phyloP scores from a whole-genome alignment of 2,797 vertebrate species.

The Lepilemur septentrionalis region DNA sequence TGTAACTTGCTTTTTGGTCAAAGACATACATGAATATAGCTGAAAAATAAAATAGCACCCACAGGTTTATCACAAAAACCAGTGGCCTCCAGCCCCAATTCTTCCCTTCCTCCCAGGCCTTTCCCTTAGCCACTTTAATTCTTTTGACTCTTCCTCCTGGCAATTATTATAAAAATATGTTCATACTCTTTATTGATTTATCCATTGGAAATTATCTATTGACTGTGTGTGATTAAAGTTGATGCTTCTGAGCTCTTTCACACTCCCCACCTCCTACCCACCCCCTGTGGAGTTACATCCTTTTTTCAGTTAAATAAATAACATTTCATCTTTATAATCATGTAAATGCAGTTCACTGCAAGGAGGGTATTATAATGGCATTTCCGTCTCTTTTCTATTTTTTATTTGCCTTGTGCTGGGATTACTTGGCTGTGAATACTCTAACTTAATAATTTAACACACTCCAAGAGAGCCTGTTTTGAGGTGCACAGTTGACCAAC shows the following conservation, averaged over 20 bases:
- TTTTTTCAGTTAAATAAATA: background rate
- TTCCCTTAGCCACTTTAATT: background rate
- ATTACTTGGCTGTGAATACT: background rate
- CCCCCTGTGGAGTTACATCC: background rate
- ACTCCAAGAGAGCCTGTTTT: background rate
- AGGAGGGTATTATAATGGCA: fast-evolving
- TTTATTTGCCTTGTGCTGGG: background rate
- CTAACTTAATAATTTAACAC: background rate
- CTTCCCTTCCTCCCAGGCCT: background rate
- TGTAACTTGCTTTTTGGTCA: background rate
- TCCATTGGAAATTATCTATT: background rate
- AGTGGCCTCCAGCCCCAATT: background rate
- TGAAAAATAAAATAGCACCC: background rate
- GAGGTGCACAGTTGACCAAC: fast-evolving
- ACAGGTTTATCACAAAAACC: background rate
- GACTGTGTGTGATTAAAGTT: background rate
- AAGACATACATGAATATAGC: background rate
- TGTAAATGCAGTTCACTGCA: fast-evolving
- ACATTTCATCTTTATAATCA: background rate
- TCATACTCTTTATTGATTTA: background rate
- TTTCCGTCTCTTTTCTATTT: background rate
- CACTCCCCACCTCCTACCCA: background rate
- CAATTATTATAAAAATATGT: background rate
- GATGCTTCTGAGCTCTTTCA: no score
- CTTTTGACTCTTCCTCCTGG: background rate